Evolutionary conservation across 2,888 invertebrate genomes (phyloP).

Genomic region (Cryptocephalus moraei): DNA sequence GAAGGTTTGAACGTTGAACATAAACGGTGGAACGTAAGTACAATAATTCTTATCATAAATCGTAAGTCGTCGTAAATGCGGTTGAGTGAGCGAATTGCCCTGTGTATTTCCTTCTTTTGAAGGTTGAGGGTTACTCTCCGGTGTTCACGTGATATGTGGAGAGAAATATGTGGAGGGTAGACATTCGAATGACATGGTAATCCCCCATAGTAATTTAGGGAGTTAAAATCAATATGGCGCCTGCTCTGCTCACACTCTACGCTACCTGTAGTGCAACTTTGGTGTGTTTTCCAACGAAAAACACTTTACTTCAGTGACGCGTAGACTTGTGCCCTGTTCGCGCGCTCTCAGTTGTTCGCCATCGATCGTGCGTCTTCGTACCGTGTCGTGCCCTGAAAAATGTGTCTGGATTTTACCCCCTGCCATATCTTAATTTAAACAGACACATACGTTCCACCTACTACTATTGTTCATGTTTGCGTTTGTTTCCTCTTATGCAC

Average conservation of each 20-base stretch:
- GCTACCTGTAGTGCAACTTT: conserved; percentile 30
- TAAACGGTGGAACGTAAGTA: too few species aligned
- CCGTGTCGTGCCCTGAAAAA: conserved; percentile 25
- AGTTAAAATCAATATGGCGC: conserved; percentile 41
- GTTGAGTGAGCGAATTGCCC: too few species aligned
- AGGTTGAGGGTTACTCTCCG: too few species aligned
- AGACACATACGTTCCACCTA: conserved; percentile 9
- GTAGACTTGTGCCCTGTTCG: conserved; percentile 31
- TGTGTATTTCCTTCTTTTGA: too few species aligned
- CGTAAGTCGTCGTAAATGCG: too few species aligned
- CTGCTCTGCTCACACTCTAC: conserved; percentile 32
- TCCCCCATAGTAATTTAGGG: conserved; percentile 15
- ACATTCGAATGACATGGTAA: conserved; percentile 11
- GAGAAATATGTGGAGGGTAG: too few species aligned
- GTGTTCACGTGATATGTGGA: too few species aligned
- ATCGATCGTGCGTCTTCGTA: conserved; percentile 31
- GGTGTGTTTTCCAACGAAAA: conserved; percentile 19
- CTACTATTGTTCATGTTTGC: not conserved
- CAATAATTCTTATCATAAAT: too few species aligned
- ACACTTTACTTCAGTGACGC: conserved; percentile 33
- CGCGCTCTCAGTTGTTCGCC: conserved; percentile 30
- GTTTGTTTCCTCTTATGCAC: too few species aligned
- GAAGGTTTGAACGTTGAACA: too few species aligned
- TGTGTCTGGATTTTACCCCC: conserved; percentile 25
- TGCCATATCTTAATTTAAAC: conserved; percentile 17